phyloP scores from a whole-genome alignment of 2,113 vertebrate species.

The Myotis lucifugus region DNA sequence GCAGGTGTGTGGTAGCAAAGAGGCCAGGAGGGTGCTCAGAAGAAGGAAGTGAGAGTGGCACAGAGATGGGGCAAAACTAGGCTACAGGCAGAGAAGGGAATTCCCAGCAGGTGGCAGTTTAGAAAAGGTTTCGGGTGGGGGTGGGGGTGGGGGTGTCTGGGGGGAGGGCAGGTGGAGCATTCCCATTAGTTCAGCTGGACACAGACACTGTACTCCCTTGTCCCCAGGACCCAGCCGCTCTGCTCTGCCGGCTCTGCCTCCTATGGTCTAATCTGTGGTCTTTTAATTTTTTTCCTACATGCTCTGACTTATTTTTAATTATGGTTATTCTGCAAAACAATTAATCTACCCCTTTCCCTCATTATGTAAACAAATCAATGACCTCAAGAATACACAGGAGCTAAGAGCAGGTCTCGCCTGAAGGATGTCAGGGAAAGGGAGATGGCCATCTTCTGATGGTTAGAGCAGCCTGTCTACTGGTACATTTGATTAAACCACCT shows the following conservation, averaged over 20 bases:
- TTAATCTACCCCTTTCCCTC: not conserved
- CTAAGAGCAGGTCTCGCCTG: not conserved
- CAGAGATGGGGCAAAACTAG: not conserved
- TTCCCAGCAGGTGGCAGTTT: not conserved
- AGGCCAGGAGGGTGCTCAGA: rapidly evolving
- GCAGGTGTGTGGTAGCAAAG: not conserved
- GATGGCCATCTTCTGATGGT: not conserved
- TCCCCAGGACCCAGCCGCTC: no score
- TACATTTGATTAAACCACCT: not conserved
- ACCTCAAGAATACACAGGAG: not conserved
- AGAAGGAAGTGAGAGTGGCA: not conserved
- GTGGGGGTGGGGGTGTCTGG: no score
- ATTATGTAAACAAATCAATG: not conserved
- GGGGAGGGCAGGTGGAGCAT: rapidly evolving
- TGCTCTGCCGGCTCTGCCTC: not conserved
- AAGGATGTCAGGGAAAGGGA: not conserved
- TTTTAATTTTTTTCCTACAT: not conserved
- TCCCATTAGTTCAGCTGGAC: not conserved
- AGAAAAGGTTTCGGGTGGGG: not conserved
- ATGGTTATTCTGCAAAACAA: slow-evolving; percentile 26
- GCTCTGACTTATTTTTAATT: not conserved
- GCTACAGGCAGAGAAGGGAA: not conserved
- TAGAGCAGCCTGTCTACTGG: not conserved
- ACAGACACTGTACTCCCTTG: not conserved
- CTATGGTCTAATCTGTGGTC: not conserved